phyloP scores from a whole-genome alignment of 2,888 invertebrate genomes.

The Entomobrya multifasciata region DNA sequence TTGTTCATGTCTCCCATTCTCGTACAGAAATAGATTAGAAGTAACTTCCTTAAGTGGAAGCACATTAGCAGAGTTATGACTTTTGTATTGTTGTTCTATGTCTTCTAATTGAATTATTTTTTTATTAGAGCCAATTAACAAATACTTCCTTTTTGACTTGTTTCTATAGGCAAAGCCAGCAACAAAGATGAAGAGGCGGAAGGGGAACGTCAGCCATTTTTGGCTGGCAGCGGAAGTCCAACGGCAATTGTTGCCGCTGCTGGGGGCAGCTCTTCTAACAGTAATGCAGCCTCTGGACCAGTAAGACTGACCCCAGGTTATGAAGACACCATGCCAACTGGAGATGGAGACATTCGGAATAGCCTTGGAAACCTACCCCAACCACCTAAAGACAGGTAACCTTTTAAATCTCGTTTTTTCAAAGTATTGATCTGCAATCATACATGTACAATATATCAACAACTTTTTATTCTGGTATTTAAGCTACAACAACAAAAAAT shows the following conservation, averaged over 20 bases:
- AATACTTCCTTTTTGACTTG: slow-evolving; percentile 18
- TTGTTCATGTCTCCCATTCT: not conserved
- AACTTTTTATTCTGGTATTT: too few relatives aligned
- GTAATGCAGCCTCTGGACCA: slow-evolving; percentile 84
- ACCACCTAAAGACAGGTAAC: slow-evolving; percentile 88
- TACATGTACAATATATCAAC: too few relatives aligned
- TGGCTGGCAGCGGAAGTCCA: slow-evolving; percentile 70
- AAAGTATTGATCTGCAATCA: too few relatives aligned
- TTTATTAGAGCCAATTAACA: slow-evolving; percentile 18
- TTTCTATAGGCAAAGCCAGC: slow-evolving; percentile 28
- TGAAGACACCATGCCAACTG: slow-evolving; percentile 88
- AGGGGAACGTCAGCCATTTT: slow-evolving; percentile 77
- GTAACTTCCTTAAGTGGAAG: not conserved
- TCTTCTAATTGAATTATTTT: slow-evolving; percentile 22
- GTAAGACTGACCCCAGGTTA: slow-evolving; percentile 93
- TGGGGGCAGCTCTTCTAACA: slow-evolving; percentile 19
- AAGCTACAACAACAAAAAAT: too few relatives aligned
- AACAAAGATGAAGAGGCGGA: slow-evolving; percentile 60
- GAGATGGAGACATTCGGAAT: slow-evolving; percentile 75
- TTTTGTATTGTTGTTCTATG: not conserved
- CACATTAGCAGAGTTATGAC: not conserved
- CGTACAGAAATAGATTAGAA: not conserved
- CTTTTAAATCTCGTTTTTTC: not conserved
- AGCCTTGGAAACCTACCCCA: slow-evolving; percentile 82
- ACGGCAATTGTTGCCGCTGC: slow-evolving; percentile 80